Percentiles rank a stretch among this genome's conserved stretches.
Conservation (phyloP, 2,888 invertebrate species). For the Catocala sponsa region DNA sequence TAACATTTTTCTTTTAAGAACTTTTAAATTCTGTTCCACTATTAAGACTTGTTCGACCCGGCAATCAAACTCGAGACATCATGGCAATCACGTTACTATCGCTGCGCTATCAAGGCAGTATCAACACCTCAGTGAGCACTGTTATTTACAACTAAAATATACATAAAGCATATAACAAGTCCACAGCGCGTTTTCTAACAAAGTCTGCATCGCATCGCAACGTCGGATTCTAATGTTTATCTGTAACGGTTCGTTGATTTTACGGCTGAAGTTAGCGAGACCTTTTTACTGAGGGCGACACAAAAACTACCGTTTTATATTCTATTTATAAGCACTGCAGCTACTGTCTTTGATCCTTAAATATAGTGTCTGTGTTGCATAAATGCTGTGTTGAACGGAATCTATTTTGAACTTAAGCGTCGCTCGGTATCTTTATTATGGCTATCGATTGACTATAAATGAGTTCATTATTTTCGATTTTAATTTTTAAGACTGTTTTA, state of each 20-base stretch:
- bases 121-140: slow-evolving; percentile 19
- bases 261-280: slow-evolving; percentile 75
- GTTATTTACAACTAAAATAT: slow-evolving; percentile 45
- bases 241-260: slow-evolving; percentile 80
- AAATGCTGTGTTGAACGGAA: slow-evolving; percentile 1
- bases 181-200: slow-evolving; percentile 29
- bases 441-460: slow-evolving; percentile 3
- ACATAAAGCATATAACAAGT: slow-evolving; percentile 44
- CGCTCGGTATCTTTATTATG: too few species aligned
- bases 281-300: slow-evolving; percentile 67
- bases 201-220: slow-evolving; percentile 64
- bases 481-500: too few species aligned
- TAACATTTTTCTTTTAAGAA: too few species aligned
- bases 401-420: too few species aligned
- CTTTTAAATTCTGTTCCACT: too few species aligned
- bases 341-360: slow-evolving; percentile 38
- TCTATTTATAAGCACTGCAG: slow-evolving; percentile 52
- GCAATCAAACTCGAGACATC: too few species aligned
- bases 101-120: neutral
- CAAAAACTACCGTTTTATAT: slow-evolving; percentile 62
- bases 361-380: slow-evolving; percentile 21
- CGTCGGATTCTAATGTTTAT: slow-evolving; percentile 76
- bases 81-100: too few species aligned
- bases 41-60: too few species aligned
- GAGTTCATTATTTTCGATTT: too few species aligned